phyloP scores from a whole-genome alignment of 1,140 invertebrate species.

The Chrysomallon squamiferum region DNA sequence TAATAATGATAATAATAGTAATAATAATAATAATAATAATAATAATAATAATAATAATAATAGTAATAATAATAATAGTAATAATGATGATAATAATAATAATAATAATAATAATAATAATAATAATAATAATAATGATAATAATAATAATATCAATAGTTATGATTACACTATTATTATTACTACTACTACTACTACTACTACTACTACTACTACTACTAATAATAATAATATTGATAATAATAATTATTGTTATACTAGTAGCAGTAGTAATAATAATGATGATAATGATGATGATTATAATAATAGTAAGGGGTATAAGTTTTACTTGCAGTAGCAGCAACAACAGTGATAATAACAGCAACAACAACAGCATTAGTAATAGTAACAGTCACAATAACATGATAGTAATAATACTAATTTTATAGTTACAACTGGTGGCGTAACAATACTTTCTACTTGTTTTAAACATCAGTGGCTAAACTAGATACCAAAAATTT shows the following conservation, averaged over 20 bases:
- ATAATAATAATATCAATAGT: background rate
- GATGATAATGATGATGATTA: background rate
- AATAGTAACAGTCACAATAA: background rate
- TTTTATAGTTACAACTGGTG: no score
- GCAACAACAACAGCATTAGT: background rate
- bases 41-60: no score
- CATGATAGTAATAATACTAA: no score
- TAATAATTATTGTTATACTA: background rate
- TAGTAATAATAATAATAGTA: no score
- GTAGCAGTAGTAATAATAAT: background rate
- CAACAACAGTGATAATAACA: background rate
- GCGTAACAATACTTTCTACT: no score
- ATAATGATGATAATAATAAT: background rate
- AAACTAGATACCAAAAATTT: no score
- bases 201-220: background rate
- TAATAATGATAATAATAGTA: no score
- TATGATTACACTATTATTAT: background rate
- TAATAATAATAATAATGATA: background rate
- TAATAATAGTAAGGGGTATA: background rate
- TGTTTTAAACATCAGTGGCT: no score
- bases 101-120: conserved; percentile 1
- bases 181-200: background rate
- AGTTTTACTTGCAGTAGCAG: background rate
- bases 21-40: no score
- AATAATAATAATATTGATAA: background rate